A percentile compares a stretch with the other conserved stretches of the same genome.
phyloP scores from a whole-genome alignment of 2,888 invertebrate species.

The Tortricodes alternella region DNA sequence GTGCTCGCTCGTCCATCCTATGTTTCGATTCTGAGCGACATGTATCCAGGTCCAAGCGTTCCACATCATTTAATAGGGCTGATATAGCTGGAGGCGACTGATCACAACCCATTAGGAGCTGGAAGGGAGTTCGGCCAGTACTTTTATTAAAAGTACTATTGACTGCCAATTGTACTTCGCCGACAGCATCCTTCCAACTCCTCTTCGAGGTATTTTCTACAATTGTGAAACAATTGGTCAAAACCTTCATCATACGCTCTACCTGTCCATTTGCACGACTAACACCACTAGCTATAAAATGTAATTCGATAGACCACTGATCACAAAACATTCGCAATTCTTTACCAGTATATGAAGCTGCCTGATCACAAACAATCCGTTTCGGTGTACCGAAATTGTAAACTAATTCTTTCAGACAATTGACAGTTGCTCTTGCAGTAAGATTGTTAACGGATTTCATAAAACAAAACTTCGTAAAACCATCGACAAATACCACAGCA shows the following conservation, averaged over 20 bases:
- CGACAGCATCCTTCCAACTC: constrained; percentile 34
- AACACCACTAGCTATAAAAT: constrained; percentile 32
- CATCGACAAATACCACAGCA: constrained; percentile 32
- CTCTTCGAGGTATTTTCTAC: constrained; percentile 29
- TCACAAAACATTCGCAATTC: constrained; percentile 27
- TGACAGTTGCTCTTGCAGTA: constrained; percentile 12
- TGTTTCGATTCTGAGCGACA: background rate
- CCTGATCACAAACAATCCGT: constrained; percentile 31
- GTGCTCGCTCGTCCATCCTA: constrained; percentile 9
- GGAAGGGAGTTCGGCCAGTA: constrained; percentile 33
- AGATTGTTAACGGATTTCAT: constrained; percentile 16
- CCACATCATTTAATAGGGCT: constrained; percentile 17
- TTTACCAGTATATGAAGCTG: constrained; percentile 25
- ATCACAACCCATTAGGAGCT: constrained; percentile 34
- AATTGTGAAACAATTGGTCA: constrained; percentile 33
- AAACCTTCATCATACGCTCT: constrained; percentile 33
- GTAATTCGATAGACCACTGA: constrained; percentile 28
- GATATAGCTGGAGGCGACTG: constrained; percentile 31
- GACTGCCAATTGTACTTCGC: constrained; percentile 36
- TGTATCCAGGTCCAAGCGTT: constrained; percentile 16
- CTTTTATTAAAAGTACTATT: constrained; percentile 33
- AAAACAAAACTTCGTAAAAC: constrained; percentile 30
- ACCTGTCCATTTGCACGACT: constrained; percentile 36
- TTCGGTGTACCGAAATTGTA: constrained; percentile 29
- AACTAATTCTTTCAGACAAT: constrained; percentile 5